Conservation (phyloP, 2,797 vertebrate species). For the Arrhamphus sclerolepis region DNA sequence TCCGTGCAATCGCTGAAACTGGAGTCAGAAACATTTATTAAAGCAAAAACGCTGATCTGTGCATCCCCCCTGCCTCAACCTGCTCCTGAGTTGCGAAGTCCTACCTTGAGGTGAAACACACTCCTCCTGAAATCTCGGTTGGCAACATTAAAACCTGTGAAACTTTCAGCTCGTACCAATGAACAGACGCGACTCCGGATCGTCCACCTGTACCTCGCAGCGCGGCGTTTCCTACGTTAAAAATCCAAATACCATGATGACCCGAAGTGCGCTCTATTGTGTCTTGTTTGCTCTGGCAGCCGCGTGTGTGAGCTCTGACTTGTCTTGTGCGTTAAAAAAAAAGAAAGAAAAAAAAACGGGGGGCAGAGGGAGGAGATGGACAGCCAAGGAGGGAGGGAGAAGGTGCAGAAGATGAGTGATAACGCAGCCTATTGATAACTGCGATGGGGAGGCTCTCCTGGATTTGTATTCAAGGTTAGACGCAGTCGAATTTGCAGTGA, state of each 20-base stretch:
- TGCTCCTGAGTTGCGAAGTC: conserved; percentile 51
- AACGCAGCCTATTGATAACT: conserved; percentile 70
- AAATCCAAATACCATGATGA: conserved; percentile 72
- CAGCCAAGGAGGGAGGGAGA: conserved; percentile 67
- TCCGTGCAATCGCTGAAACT: background rate
- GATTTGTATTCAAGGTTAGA: conserved; percentile 47
- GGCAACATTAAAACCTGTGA: conserved; percentile 82
- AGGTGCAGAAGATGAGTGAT: conserved; percentile 70
- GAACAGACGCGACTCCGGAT: conserved; percentile 38
- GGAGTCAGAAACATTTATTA: conserved; percentile 1
- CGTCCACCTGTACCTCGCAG: conserved; percentile 58
- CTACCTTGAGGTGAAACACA: conserved; percentile 87
- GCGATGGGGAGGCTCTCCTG: conserved; percentile 51
- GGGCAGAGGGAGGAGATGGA: conserved; percentile 77
- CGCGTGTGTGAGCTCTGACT: conserved; percentile 67
- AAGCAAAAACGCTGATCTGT: background rate
- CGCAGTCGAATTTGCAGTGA: conserved; percentile 11
- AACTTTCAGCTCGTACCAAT: conserved; percentile 55
- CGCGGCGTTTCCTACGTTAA: conserved; percentile 50
- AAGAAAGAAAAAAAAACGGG: conserved; percentile 72
- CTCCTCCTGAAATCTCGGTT: conserved; percentile 83
- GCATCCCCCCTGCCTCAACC: conserved; percentile 34
- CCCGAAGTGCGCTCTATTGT: conserved; percentile 70
- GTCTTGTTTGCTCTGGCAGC: conserved; percentile 59
- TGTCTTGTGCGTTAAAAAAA: conserved; percentile 64